Conservation (phyloP, 2,888 invertebrate species). For the Nebria brevicollis region DNA sequence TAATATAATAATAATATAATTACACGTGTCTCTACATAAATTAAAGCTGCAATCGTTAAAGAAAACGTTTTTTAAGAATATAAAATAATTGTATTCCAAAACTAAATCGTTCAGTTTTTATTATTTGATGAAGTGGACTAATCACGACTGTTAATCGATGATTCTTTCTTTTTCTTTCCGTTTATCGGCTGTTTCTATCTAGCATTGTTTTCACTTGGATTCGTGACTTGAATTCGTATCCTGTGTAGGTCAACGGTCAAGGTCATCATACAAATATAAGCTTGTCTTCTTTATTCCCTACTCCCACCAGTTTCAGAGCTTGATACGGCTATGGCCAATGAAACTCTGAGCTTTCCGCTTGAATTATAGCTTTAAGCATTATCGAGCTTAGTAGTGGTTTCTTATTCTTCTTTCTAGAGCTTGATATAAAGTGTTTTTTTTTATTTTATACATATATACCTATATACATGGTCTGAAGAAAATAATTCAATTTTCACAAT, state of each 20-base stretch:
- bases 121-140: neutral
- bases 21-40: no score
- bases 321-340: neutral
- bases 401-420: neutral
- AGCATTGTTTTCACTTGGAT: neutral
- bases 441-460: neutral
- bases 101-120: neutral
- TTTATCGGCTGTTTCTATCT: neutral
- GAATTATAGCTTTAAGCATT: neutral
- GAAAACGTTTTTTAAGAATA: no score
- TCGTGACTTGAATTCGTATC: neutral
- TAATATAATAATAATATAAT: no score
- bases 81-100: neutral
- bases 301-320: neutral
- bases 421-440: neutral
- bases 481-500: no score
- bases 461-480: no score
- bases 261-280: neutral
- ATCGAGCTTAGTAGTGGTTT: neutral
- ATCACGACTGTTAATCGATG: neutral
- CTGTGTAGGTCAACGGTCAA: neutral
- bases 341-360: neutral
- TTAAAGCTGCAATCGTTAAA: no score
- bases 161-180: neutral
- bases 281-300: neutral